phyloP scores from a whole-genome alignment of 2,888 invertebrate species.

The Leptopterna dolabrata region DNA sequence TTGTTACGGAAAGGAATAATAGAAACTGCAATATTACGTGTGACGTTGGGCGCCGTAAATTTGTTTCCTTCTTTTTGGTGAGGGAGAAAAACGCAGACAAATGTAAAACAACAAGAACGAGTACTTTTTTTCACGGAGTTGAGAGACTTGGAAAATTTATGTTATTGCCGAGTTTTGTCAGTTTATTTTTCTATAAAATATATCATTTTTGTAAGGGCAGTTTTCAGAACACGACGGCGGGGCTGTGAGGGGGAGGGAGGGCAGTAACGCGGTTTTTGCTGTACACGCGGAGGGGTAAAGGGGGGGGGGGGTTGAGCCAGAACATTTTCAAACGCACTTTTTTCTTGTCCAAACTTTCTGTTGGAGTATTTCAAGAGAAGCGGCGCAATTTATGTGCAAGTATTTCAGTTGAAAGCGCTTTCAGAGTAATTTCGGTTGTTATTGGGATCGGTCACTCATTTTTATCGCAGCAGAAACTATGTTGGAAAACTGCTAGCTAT shows the following conservation, averaged over 20 bases:
- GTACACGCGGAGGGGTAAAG: too few relatives aligned
- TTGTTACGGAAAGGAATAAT: background rate
- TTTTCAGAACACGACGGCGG: too few relatives aligned
- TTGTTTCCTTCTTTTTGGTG: background rate
- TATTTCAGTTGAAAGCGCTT: background rate
- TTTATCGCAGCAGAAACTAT: too few relatives aligned
- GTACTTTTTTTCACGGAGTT: background rate
- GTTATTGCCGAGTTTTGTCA: background rate
- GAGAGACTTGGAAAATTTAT: background rate
- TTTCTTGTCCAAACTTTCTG: background rate
- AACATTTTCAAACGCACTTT: too few relatives aligned
- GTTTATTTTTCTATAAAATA: slow-evolving; percentile 11
- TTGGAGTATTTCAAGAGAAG: background rate
- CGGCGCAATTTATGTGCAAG: background rate
- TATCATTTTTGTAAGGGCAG: slow-evolving; percentile 6
- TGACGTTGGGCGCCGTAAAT: background rate
- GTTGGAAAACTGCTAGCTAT: too few relatives aligned
- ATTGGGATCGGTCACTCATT: background rate
- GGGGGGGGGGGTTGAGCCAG: too few relatives aligned
- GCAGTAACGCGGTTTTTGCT: background rate
- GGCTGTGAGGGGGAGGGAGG: background rate
- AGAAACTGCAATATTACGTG: slow-evolving; percentile 11
- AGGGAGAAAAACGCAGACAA: background rate
- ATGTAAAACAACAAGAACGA: background rate
- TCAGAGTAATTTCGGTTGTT: background rate